Conservation (phyloP, 2,113 vertebrate genomes). For the Lates calcarifer region DNA sequence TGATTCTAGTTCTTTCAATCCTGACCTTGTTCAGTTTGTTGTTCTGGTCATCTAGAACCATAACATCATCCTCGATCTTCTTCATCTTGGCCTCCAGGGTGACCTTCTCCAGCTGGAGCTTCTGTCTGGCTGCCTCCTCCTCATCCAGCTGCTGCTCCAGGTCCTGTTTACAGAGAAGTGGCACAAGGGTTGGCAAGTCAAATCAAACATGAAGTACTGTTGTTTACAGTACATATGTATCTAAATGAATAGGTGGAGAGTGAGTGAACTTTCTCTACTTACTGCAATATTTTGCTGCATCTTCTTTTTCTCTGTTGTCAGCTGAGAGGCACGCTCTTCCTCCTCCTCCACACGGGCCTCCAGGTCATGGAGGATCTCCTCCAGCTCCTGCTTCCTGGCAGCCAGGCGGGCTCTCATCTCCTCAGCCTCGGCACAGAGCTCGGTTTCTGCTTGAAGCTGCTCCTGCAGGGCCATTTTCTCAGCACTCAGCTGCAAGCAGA, state of each 20-base stretch:
- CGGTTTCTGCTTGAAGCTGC: conserved; percentile 97
- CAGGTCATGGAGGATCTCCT: conserved; percentile 97
- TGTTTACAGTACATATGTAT: neutral
- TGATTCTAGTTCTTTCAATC: neutral
- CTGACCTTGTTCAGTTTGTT: conserved; percentile 93
- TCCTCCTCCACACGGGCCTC: conserved; percentile 97
- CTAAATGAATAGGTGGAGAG: too few species aligned
- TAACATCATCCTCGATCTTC: conserved; percentile 94
- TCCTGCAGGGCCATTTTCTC: conserved; percentile 98
- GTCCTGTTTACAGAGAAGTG: conserved; percentile 84
- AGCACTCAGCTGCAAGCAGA: conserved; percentile 83
- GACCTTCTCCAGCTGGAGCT: conserved; percentile 97
- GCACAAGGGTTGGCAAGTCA: neutral
- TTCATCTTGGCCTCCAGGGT: conserved; percentile 95
- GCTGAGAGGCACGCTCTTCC: conserved; percentile 92
- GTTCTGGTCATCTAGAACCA: conserved; percentile 96
- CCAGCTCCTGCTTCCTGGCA: conserved; percentile 96
- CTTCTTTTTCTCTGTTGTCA: conserved; percentile 93
- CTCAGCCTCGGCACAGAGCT: conserved; percentile 96
- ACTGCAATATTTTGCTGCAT: conserved; percentile 98
- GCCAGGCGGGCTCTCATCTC: conserved; percentile 96
- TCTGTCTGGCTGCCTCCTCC: conserved; percentile 95
- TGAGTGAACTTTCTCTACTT: conserved; percentile 19
- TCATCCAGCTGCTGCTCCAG: conserved; percentile 98
- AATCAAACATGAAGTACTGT: neutral